Conservation (phyloP, 2,113 vertebrate genomes). For the Eleginops maclovinus region DNA sequence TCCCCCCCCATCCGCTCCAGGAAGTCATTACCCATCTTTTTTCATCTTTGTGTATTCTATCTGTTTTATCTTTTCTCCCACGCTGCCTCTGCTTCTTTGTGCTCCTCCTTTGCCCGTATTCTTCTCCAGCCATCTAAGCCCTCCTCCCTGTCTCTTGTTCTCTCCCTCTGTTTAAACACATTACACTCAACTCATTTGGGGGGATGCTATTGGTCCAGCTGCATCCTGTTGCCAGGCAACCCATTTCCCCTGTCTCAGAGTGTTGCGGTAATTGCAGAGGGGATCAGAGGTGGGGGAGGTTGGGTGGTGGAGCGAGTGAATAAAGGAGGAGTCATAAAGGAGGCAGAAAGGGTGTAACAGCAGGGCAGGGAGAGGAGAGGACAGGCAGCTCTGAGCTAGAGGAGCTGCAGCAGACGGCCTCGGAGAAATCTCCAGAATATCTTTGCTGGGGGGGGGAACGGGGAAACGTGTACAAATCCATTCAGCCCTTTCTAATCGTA, state of each 20-base stretch:
- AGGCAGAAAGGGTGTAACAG: conserved; percentile 45
- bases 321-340: conserved; percentile 51
- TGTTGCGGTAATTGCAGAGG: conserved; percentile 83
- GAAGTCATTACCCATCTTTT: conserved; percentile 14
- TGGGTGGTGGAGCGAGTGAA: conserved; percentile 29
- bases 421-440: conserved; percentile 48
- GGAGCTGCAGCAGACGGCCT: conserved; percentile 34
- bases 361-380: conserved; percentile 32
- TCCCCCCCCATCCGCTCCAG: neutral
- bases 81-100: conserved; percentile 41
- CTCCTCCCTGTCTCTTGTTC: conserved; percentile 62
- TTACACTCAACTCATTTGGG: conserved; percentile 83
- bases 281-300: conserved; percentile 61
- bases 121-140: conserved; percentile 43
- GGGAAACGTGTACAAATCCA: conserved; percentile 35
- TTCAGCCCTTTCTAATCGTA: conserved; percentile 45
- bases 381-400: conserved; percentile 23
- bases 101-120: conserved; percentile 65
- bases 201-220: conserved; percentile 83
- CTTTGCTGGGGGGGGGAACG: conserved; percentile 37
- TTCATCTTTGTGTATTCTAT: conserved; percentile 40
- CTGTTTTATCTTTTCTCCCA: conserved; percentile 25
- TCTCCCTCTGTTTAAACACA: conserved; percentile 82
- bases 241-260: conserved; percentile 82
- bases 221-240: conserved; percentile 88